Base-by-base conservation (phyloP, 2,113 vertebrate species). In the Salvelinus sp. region DNA sequence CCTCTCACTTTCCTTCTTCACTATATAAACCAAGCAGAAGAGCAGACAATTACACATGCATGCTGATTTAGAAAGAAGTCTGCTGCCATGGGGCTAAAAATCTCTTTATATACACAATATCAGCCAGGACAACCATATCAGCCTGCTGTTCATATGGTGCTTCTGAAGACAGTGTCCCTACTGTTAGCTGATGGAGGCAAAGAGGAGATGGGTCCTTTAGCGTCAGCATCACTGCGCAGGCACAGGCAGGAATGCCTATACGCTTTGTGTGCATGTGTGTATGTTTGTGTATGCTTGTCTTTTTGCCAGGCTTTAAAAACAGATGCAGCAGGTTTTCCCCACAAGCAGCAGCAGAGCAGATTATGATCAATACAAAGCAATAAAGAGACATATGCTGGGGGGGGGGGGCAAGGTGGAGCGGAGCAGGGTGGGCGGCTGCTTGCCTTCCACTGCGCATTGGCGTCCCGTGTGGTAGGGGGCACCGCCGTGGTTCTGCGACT, bases 391-490 rank as follows among this genome's bases (percentile, higher is more conserved):
- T 54, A 54, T 54, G 14, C 50, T 54, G 3, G 12, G 48, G 47
- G 12, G 48, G 47, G 48, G 48, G 2, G 12, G 3, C 3, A 54
- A 6, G 50, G 50, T 62, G 30, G 72, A 74, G 75, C 82, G 81
- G 85, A 81, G 87, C 76, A 85, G 94, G 94, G 93, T 92, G 93
- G 93, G 82, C 92, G 95, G 92, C 92, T 92, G 95, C 98, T 99
- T 99, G 97, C 98, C 98, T 99, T 98, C 96, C 95, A 97, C 96
- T 95, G 96, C 95, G 95, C 96, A 98, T 94, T 95, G 97, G 95
- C 95, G 96, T 97, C 95, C 95, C 95, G 95, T 96, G 96, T 97
- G 96, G 96, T 97, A 98, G 93, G 96, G 95, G 93, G 95, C 93
- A 95, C 96, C 96, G 95, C 97, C 96, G 95, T 97, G 97, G 93